Conservation (phyloP, 1,140 invertebrate species). For the Hyphantria cunea region DNA sequence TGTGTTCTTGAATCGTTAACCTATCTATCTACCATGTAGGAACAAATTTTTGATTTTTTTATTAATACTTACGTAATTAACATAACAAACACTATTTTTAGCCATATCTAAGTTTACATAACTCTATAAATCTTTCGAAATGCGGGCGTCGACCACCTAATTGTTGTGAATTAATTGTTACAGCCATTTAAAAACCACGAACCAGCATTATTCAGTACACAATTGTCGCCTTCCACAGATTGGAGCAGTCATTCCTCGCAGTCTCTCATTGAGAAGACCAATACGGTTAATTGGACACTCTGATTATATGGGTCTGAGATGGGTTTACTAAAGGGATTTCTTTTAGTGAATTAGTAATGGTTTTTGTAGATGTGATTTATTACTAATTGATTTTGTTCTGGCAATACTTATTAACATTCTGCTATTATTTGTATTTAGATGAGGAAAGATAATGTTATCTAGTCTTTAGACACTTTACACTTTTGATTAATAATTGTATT, state of each 20-base stretch:
- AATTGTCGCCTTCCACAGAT: conserved; percentile 69
- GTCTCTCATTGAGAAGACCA: conserved; percentile 59
- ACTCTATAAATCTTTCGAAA: conserved; percentile 55
- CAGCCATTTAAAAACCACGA: conserved; percentile 79
- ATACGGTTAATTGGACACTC: conserved; percentile 55
- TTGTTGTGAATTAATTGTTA: conserved; percentile 81
- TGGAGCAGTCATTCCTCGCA: conserved; percentile 65
- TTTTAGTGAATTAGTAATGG: conserved; percentile 1
- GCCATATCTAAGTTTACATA: conserved; percentile 29
- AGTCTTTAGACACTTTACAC: too few species aligned
- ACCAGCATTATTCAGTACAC: conserved; percentile 56
- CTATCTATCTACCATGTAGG: not conserved
- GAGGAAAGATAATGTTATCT: too few species aligned
- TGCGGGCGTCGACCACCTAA: conserved; percentile 76
- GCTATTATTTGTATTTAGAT: too few species aligned
- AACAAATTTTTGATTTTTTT: not conserved
- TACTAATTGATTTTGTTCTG: not conserved
- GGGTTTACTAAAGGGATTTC: conserved; percentile 15
- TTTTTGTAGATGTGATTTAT: not conserved
- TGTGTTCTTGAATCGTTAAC: not conserved
- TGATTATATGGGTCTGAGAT: conserved; percentile 40
- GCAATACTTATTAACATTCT: too few species aligned
- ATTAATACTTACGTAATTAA: not conserved
- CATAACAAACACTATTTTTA: not conserved
- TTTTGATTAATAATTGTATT: too few species aligned